These are phyloP conservation scores for Drosophila stalkeri DNA, from an alignment of 2,888 invertebrate genomes.

Conservation along the genomic window DNA sequence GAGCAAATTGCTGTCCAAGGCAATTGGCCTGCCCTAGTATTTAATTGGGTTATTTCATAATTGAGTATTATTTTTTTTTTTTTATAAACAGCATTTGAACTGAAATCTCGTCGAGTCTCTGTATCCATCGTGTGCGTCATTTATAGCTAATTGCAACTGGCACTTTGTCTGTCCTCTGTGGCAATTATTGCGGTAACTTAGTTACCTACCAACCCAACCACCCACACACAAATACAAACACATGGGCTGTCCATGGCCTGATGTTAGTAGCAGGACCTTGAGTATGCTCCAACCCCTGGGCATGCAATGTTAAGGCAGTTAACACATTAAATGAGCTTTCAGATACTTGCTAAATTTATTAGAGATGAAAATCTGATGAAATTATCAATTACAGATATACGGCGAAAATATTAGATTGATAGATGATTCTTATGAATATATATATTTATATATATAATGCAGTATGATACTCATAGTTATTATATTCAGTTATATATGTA, in stretches of 20 bases:
- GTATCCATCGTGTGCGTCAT: slow-evolving; percentile 36
- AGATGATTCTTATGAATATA: too few species aligned
- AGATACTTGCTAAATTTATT: background rate
- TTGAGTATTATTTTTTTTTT: slow-evolving; percentile 50
- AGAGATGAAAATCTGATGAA: too few species aligned
- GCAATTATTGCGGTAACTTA: slow-evolving; percentile 48
- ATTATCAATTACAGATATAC: too few species aligned
- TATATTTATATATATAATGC: too few species aligned
- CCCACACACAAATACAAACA: background rate
- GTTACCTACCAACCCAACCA: slow-evolving; percentile 22
- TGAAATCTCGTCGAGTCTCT: slow-evolving; percentile 20
- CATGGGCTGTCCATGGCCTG: background rate
- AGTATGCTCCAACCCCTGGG: background rate
- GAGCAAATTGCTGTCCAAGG: background rate
- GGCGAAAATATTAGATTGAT: too few species aligned
- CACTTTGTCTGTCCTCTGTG: slow-evolving; percentile 22
- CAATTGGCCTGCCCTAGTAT: background rate
- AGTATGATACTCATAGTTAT: background rate
- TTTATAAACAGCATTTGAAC: slow-evolving; percentile 21
- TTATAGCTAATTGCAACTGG: slow-evolving; percentile 65
- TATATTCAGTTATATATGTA: too few species aligned
- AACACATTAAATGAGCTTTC: background rate
- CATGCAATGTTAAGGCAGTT: background rate
- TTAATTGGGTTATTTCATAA: slow-evolving; percentile 13
- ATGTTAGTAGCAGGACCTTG: background rate